A percentile compares a stretch with the other conserved stretches of the same genome.
These are phyloP conservation scores for Megaceryle torquata DNA, from an alignment of 2,113 vertebrate genomes.

Conservation along the genomic window DNA sequence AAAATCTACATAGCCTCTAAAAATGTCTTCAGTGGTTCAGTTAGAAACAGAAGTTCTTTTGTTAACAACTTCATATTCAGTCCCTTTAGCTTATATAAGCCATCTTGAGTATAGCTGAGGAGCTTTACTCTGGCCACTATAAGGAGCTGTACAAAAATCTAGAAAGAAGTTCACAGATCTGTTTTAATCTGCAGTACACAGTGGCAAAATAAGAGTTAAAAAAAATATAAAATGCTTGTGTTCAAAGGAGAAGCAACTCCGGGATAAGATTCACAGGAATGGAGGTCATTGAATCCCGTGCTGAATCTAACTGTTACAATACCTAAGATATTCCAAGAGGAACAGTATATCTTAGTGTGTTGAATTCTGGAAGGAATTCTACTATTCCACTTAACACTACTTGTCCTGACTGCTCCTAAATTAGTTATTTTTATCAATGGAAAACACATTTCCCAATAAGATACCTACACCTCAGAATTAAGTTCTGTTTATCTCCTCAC, in stretches of 20 bases:
- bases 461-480: not conserved
- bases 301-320: not conserved
- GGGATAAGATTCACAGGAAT: not conserved
- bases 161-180: not conserved
- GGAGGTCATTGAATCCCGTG: not conserved
- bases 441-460: not conserved
- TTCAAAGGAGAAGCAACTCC: not conserved
- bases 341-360: not conserved
- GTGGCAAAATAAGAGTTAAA: not conserved
- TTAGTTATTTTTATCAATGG: not conserved
- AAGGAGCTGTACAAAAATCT: not conserved
- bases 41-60: not conserved
- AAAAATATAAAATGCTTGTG: not conserved
- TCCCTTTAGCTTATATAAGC: not conserved
- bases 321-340: not conserved
- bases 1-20: not conserved
- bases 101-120: not conserved
- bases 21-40: not conserved
- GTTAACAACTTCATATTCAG: not conserved
- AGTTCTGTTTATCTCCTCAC: not conserved
- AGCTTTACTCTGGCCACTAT: not conserved
- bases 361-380: not conserved
- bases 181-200: not conserved
- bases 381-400: not conserved
- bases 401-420: not conserved